These are phyloP conservation scores for Ostrea edulis DNA, from an alignment of 1,140 invertebrate genomes.

Conservation along the genomic window DNA sequence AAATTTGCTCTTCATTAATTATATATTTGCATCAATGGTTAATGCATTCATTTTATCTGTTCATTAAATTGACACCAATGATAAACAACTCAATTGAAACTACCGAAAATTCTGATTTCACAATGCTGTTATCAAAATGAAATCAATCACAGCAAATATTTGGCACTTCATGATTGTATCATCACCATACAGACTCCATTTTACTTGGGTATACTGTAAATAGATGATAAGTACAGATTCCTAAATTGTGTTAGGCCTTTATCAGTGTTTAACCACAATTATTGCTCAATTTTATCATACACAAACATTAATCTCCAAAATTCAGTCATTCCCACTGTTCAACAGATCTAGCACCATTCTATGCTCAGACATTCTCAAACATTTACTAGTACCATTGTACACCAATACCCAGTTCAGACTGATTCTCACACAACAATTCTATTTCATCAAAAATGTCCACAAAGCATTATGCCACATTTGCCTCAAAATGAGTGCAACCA, in stretches of 20 bases:
- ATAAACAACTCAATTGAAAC: neutral
- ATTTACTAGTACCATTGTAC: too few relatives aligned
- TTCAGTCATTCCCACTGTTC: neutral
- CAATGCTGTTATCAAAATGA: neutral
- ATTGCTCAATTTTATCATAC: slow-evolving; percentile 12
- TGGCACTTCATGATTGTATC: neutral
- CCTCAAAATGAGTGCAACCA: too few relatives aligned
- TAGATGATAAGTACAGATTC: neutral
- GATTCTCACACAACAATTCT: too few relatives aligned
- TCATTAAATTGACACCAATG: too few relatives aligned
- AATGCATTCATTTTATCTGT: too few relatives aligned
- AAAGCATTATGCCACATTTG: too few relatives aligned
- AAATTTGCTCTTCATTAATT: too few relatives aligned
- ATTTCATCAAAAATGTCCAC: too few relatives aligned
- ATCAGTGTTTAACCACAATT: slow-evolving; percentile 18
- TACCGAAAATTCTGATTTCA: neutral
- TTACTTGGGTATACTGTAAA: neutral
- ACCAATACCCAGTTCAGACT: too few relatives aligned
- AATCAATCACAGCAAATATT: slow-evolving; percentile 23
- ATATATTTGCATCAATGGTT: too few relatives aligned
- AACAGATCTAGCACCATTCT: too few relatives aligned
- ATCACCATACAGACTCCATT: neutral
- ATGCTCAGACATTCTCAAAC: too few relatives aligned
- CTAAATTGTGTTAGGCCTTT: neutral
- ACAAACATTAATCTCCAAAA: neutral